phyloP scores from a whole-genome alignment of 1,140 invertebrate species.

The Brachionus rubens region DNA sequence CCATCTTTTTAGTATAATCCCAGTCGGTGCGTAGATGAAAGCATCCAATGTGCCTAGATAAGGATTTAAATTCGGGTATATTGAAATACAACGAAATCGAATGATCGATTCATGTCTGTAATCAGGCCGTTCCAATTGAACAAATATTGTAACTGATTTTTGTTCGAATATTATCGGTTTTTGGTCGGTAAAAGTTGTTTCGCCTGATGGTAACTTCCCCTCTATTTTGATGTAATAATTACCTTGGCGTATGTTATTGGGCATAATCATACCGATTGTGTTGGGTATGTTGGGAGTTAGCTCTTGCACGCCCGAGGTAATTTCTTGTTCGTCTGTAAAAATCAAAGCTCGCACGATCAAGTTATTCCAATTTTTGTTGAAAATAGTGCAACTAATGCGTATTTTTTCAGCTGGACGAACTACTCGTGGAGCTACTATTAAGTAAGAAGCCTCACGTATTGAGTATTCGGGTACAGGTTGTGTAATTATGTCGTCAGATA shows the following conservation, averaged over 20 bases:
- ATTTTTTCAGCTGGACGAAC: conserved; percentile 40
- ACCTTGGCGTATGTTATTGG: conserved; percentile 63
- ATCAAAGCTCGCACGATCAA: conserved; percentile 37
- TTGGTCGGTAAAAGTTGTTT: conserved; percentile 56
- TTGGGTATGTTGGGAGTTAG: background rate
- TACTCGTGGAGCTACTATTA: conserved; percentile 20
- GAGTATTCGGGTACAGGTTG: conserved; percentile 8
- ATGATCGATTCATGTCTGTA: conserved; percentile 92
- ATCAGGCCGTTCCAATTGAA: conserved; percentile 88
- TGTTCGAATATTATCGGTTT: conserved; percentile 55
- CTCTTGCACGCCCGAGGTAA: conserved; percentile 1
- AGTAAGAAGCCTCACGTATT: conserved; percentile 30
- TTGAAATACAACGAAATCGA: conserved; percentile 71
- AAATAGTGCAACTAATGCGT: conserved; percentile 19
- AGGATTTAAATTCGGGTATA: conserved; percentile 79
- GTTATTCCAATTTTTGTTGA: conserved; percentile 31
- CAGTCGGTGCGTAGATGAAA: conserved; percentile 79
- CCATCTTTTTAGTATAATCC: conserved; percentile 82
- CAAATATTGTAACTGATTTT: conserved; percentile 71
- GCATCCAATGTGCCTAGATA: conserved; percentile 83
- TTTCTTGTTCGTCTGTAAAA: conserved; percentile 27
- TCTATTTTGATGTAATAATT: conserved; percentile 81
- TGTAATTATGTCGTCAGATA: too few relatives aligned
- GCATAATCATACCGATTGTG: conserved; percentile 50
- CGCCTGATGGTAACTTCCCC: conserved; percentile 63